A percentile compares a stretch with the other conserved stretches of the same genome.
Conservation (phyloP, 2,888 invertebrate species). For the Pyrrhosoma nymphula region DNA sequence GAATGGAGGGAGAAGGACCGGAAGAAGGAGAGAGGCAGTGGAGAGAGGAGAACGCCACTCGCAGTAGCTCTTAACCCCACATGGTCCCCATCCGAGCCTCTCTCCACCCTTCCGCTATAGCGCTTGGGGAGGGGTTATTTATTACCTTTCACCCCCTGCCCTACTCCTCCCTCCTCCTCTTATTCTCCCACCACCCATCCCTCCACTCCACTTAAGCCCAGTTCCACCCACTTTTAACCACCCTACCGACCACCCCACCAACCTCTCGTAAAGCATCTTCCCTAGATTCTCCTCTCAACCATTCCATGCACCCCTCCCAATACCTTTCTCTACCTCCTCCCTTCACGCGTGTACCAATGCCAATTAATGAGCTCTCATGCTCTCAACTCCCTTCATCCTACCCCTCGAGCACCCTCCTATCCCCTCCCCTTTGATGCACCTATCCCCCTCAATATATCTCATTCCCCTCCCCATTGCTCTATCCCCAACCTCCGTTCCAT, state of each 20-base stretch:
- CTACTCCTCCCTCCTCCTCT: background rate
- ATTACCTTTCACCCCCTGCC: background rate
- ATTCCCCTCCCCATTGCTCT: background rate
- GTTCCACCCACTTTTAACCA: background rate
- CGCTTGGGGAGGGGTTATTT: constrained; percentile 23
- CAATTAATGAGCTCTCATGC: constrained; percentile 53
- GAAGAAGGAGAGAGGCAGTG: background rate
- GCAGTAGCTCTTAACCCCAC: constrained; percentile 58
- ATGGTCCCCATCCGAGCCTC: constrained; percentile 1
- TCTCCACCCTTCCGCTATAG: constrained; percentile 24
- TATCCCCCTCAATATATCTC: background rate
- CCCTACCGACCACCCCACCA: background rate
- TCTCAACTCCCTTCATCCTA: background rate
- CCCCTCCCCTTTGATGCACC: background rate
- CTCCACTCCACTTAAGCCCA: constrained; percentile 38
- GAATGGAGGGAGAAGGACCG: background rate
- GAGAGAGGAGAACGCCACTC: background rate
- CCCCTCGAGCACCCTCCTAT: background rate
- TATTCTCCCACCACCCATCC: background rate
- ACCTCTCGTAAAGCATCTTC: background rate
- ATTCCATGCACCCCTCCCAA: background rate
- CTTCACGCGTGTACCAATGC: background rate
- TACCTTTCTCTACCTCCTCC: background rate
- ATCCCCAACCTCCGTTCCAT: background rate
- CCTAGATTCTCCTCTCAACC: background rate